phyloP scores from a whole-genome alignment of 2,888 invertebrate species.

The Atethmia centrago region DNA sequence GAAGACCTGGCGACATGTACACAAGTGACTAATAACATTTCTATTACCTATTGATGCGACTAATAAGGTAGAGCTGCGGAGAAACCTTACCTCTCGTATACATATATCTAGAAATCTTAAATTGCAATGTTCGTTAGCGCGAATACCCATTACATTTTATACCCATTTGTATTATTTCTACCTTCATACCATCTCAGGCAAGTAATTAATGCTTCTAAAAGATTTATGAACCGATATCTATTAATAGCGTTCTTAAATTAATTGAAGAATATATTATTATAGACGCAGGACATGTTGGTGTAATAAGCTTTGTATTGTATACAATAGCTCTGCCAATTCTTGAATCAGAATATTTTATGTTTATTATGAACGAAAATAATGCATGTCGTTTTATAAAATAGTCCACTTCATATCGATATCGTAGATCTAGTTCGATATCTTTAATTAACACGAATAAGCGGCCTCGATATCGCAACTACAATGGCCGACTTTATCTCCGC shows the following conservation, averaged over 20 bases:
- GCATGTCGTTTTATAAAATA: conserved; percentile 48
- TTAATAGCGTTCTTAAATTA: conserved; percentile 57
- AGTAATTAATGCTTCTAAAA: conserved; percentile 51
- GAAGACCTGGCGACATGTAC: conserved; percentile 17
- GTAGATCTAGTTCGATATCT: conserved; percentile 79
- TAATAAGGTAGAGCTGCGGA: conserved; percentile 48
- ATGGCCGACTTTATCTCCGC: conserved; percentile 79
- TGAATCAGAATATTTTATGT: conserved; percentile 15
- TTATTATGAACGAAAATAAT: conserved; percentile 32
- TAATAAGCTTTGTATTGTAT: conserved; percentile 35
- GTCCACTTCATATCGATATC: conserved; percentile 54
- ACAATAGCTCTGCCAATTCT: conserved; percentile 19
- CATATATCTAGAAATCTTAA: conserved; percentile 53
- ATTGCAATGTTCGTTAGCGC: conserved; percentile 54
- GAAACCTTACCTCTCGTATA: conserved; percentile 47
- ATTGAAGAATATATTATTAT: conserved; percentile 52
- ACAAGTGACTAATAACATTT: conserved; percentile 43
- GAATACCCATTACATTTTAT: conserved; percentile 59
- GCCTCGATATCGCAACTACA: conserved; percentile 81
- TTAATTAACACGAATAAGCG: conserved; percentile 83
- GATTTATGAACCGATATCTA: conserved; percentile 60
- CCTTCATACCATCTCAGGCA: conserved; percentile 52
- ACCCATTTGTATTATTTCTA: conserved; percentile 58
- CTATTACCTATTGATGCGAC: conserved; percentile 52
- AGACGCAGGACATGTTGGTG: conserved; percentile 29